Base-by-base conservation (phyloP, 2,113 vertebrate genomes). In the Coryphaenoides rupestris region DNA sequence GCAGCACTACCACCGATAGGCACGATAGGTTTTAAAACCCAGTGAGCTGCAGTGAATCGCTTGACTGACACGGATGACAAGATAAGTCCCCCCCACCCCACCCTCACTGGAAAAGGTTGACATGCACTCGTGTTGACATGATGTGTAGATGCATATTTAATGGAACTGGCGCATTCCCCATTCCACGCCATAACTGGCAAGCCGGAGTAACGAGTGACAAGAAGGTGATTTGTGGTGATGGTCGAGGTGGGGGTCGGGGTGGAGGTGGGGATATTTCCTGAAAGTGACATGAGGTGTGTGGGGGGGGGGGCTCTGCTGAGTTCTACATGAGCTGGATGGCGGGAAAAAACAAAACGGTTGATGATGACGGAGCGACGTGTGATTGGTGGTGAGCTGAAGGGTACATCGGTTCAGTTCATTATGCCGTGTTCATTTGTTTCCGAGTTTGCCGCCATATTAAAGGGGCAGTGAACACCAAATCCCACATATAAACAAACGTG, bases 91-190 rank as follows among this genome's bases (percentile, higher is more conserved):
- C 62, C 60, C 55, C 16, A 52, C 59, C 66, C 52, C 33, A 61
- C 23, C 73, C 58, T n/a, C n/a, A n/a, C 19, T 3, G 13, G 19
- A 10, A 60, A 70, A 69, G 73, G 63, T 70, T 65, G 62, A 76
- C 64, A 50, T 22, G 49, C 47, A 65, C 54, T 72, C 56, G 21
- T 28, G 78, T 69, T 64, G 62, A 72, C 71, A 69, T 63, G 70
- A 64, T 69, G 56, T 60, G 54, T 68, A 62, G 56, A 70, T 79
- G 62, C 63, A 66, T 73, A 61, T 75, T 76, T 71, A 72, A 80
- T 75, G 60, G 53, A 56, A 33, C 21, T 57, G 55, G 13, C 49
- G 21, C 10, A 21, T 55, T 50, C 55, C 55, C 55, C 55, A 12
- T 16, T 23, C 10, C 55, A 16, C 13, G 55, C 55, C 21, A 60